Conservation (phyloP, 1,140 invertebrate genomes). For the Myzus persicae region DNA sequence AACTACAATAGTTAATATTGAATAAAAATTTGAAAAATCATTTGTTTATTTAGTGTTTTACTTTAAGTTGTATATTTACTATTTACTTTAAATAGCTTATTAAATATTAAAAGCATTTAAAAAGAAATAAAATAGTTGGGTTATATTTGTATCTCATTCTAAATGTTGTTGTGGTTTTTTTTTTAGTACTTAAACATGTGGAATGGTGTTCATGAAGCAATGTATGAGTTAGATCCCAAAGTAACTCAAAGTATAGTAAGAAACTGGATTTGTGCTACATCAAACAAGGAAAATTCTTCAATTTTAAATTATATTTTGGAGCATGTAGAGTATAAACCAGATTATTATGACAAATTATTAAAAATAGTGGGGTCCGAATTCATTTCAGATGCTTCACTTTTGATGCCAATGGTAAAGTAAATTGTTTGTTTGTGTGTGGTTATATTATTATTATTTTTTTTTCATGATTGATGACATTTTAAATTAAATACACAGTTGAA, state of each 20-base stretch:
- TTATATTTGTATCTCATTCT: background rate
- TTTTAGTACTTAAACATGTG: constrained; percentile 52
- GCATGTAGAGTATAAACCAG: constrained; percentile 25
- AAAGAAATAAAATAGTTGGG: background rate
- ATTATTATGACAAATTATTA: constrained; percentile 30
- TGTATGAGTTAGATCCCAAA: constrained; percentile 26
- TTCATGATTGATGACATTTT: too few species aligned
- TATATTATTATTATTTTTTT: background rate
- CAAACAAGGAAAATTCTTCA: background rate
- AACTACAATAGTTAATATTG: too few species aligned
- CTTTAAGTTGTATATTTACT: background rate
- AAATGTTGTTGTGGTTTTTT: background rate
- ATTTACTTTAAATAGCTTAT: background rate
- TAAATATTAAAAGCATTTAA: background rate
- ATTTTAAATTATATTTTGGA: constrained; percentile 34
- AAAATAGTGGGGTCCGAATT: constrained; percentile 37
- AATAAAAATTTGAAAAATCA: too few species aligned
- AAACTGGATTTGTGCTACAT: constrained; percentile 8
- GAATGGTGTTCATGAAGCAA: constrained; percentile 42
- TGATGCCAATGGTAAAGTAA: constrained; percentile 38
- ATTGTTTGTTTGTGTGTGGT: background rate
- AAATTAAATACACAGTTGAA: too few species aligned
- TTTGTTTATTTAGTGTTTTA: too few species aligned
- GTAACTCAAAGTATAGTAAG: background rate
- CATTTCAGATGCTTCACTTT: constrained; percentile 21